phyloP scores from a whole-genome alignment of 2,113 vertebrate species.

The Mastomys coucha region DNA sequence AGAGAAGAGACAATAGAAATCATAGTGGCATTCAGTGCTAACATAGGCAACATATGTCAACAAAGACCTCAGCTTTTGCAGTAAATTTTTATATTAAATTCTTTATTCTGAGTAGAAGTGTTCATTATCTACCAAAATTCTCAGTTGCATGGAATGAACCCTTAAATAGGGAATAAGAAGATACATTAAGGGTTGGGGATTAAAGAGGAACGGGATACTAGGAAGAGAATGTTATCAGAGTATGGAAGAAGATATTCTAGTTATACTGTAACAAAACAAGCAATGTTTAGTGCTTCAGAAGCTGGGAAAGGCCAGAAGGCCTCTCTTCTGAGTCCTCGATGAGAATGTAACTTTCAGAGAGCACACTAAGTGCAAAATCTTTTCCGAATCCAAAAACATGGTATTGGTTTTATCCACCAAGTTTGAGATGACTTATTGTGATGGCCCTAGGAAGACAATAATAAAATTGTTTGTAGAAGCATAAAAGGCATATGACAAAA shows the following conservation, averaged over 20 bases:
- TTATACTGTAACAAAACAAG: not conserved
- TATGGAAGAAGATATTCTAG: not conserved
- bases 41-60: too few relatives aligned
- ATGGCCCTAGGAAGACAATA: not conserved
- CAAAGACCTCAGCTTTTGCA: too few relatives aligned
- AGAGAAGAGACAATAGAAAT: not conserved
- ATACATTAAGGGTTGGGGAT: not conserved
- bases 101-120: not conserved
- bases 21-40: too few relatives aligned
- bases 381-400: not conserved
- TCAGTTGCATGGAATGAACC: not conserved
- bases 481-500: not conserved
- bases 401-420: not conserved
- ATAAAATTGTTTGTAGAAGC: not conserved
- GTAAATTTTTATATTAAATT: too few relatives aligned
- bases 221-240: not conserved
- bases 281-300: not conserved
- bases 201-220: not conserved
- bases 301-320: not conserved
- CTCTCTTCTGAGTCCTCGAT: not conserved
- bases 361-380: not conserved
- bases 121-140: not conserved
- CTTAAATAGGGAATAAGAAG: not conserved
- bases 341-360: not conserved
- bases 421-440: not conserved